Evolutionary conservation across 2,113 vertebrate species (phyloP), one percentile per base, ranked within the genome.

Genomic region (Colossoma macropomum): DNA sequence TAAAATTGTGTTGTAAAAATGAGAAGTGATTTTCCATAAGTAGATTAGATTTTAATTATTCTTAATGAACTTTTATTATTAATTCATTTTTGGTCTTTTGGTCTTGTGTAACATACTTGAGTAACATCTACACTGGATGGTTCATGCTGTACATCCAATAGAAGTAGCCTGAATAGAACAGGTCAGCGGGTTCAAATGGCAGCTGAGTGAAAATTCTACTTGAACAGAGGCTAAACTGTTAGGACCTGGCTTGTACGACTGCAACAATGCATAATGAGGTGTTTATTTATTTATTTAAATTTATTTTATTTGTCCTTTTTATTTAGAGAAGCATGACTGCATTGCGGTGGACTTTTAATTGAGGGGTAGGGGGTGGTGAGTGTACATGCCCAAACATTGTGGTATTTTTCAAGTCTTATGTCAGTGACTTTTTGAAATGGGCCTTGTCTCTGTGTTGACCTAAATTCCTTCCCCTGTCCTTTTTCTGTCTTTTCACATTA

Each of bases 301-400:
- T n/a, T n/a, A n/a, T 62, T 62, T 25, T 62, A 27, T 27, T 62
- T 62, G n/a, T 27, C n/a, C 19, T 8, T 23, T 62, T 62, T 62
- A 62, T 62, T 62, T 62, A 62, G n/a, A 62, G 59, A 62, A 62
- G 59, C 59, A 62, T 62, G 59, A 62, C 59, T 62, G 59, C 59
- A 62, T 62, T 62, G 59, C 59, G n/a, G 59, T 62, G 59, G n/a
- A 62, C 59, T 62, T n/a, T 27, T 62, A 62, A 62, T 62, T 62
- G 59, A 27, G 12, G 59, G 59, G 59, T 62, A 25, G 59, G 1
- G 59, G 59, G 59, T 27, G 11, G n/a, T 27, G 59, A 62, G 59
- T 62, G 59, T 62, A 27, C 9, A 3, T 27, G 9, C 59, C 59
- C 25, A 62, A 8, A 62, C n/a, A 27, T 27, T 62, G 59, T 13